Evolutionary conservation across 2,888 invertebrate genomes (phyloP), one percentile per base, ranked within the genome.

Genomic region (Hemithea aestivaria): DNA sequence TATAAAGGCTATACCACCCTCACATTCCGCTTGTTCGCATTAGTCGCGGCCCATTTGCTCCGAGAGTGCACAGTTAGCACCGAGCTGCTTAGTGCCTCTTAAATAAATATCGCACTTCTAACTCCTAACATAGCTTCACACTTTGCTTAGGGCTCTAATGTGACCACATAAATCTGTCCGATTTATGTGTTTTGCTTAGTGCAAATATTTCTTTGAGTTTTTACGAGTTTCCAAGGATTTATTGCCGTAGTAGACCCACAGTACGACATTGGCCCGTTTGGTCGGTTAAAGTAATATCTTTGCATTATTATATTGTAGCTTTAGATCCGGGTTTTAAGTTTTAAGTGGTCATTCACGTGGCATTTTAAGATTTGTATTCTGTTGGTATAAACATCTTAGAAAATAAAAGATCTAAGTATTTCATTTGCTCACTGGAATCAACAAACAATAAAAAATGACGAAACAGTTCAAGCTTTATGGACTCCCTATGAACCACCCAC

Each of bases 61-160:
- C 45, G 61, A 59, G 76, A 82, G 84, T 78, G 79, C 77, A 54
- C 65, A 66, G 73, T 76, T 76, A 73, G 71, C 74, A 62, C 66
- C 66, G 61, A 58, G 58, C 59, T 60, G 59, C 70, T 72, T 68
- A 62, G 62, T 61, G 62, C 58, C 66, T 70, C 77, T 77, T 85
- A 82, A 85, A 85, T 85, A 85, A 85, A 85, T 85, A 85, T 66
- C 69, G 66, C 80, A 78, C 83, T 78, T 80, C 80, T 80, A 70
- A 74, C 73, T 64, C 56, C 72, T 70, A 76, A 84, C 83, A 82
- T 73, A 76, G 73, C 76, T 83, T 79, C 73, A 84, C 84, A 83
- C 85, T 85, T 72, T 77, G 70, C 73, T 65, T 51, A 60, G 44
- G 44, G 52, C 59, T 66, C 65, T 80, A 81, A 83, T 81, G 56